Conservation (phyloP, 2,113 vertebrate genomes). For the Genyomyrus donnyi region DNA sequence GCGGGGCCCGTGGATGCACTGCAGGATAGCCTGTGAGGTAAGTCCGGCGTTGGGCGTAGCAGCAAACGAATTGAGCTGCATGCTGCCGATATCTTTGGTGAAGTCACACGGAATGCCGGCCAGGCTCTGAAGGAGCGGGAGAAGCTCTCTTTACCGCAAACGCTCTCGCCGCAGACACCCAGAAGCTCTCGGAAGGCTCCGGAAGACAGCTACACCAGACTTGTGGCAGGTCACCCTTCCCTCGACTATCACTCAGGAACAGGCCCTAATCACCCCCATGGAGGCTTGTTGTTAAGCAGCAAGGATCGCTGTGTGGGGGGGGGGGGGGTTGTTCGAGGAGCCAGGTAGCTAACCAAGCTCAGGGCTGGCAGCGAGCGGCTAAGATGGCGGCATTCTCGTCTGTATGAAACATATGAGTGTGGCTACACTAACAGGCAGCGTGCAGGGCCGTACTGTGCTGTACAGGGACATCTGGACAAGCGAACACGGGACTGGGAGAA, state of each 20-base stretch:
- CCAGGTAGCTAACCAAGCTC: not conserved
- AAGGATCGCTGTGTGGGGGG: conserved; percentile 48
- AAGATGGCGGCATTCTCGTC: not conserved
- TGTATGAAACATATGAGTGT: not conserved
- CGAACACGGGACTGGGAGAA: not conserved
- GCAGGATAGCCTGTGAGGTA: too few relatives aligned
- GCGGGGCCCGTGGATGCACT: too few relatives aligned
- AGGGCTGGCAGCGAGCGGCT: too few relatives aligned
- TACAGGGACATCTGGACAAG: not conserved
- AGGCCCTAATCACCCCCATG: conserved; percentile 48
- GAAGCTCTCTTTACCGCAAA: not conserved
- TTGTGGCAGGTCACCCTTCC: not conserved
- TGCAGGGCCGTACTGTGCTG: not conserved
- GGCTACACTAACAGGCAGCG: not conserved
- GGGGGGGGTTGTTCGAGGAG: not conserved
- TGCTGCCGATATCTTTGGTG: too few relatives aligned
- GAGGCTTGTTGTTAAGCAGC: conserved; percentile 50
- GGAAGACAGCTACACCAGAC: not conserved
- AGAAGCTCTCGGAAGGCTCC: not conserved
- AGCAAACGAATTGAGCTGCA: too few relatives aligned
- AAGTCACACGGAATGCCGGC: too few relatives aligned
- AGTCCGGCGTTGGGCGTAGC: too few relatives aligned
- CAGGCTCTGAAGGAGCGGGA: not conserved
- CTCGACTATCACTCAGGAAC: conserved; percentile 8
- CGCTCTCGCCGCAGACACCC: not conserved